Evolutionary conservation across 2,113 vertebrate species (phyloP), one percentile per base, ranked within the genome.

Genomic region (Cryptomyrus ogoouensis): DNA sequence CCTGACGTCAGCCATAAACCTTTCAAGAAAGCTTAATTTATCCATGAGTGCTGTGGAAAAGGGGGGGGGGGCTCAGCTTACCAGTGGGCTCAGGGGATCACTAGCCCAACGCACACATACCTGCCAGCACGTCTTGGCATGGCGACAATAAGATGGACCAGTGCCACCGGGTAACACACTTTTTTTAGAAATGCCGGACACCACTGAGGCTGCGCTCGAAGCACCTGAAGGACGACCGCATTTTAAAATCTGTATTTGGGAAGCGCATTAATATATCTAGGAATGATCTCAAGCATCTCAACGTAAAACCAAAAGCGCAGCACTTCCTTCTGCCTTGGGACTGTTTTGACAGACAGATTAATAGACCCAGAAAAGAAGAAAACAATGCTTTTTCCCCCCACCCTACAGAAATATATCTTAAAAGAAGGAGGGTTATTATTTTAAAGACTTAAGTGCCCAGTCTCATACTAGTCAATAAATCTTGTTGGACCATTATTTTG

Each of bases 11-110:
- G 62, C 24, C 88, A 19, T 89, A 89, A 89, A 89, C 88, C 88
- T 89, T 70, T 89, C 62, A 50, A 89, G 44, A 89, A 77, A 89
- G 66, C 88, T 89, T 47, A 89, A 89, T 89, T 62, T 50, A 88
- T 62, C 56, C 53, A 53, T 27, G 87, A 66, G 56, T 17, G 15
- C 53, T 87, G 39, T 21, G 56, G 35, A 66, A 44, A 53, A n/a
- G 39, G 39, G 39, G 56, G 13, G 39, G 3, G 27, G 52, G 85
- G 0, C 0, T 15, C 27, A 42, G 87, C 56, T 42, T 44, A 24
- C 31, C 13, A 19, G n/a, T 58, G 87, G 35, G 87, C 31, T 62
- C 21, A 42, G 21, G 35, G 47, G 27, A 42, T 88, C 10, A 39
- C 87, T 50, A 62, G 56, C 3, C 53, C 42, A 87, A 35, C 12